Percentiles rank a stretch among this genome's conserved stretches.
phyloP scores from a whole-genome alignment of 2,888 invertebrate genomes.

The Athrips mouffetella region DNA sequence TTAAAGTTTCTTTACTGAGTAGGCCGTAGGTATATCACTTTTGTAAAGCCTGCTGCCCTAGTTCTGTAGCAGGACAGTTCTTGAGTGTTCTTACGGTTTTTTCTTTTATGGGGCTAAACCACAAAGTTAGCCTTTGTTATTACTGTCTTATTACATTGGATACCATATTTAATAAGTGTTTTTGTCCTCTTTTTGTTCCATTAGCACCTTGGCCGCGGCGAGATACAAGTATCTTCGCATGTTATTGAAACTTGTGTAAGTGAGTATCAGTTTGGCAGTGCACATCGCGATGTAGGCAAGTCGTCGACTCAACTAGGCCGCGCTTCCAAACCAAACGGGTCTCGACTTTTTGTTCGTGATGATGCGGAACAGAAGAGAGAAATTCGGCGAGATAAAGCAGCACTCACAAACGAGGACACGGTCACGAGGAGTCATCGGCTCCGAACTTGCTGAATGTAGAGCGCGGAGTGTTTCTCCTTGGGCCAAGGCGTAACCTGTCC shows the following conservation, averaged over 20 bases:
- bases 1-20: background rate
- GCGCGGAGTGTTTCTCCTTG: constrained; percentile 66
- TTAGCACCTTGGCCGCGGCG: constrained; percentile 39
- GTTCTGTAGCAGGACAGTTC: background rate
- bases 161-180: constrained; percentile 33
- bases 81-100: background rate
- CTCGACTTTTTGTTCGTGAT: constrained; percentile 72
- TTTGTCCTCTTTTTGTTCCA: constrained; percentile 40
- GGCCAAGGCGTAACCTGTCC: constrained; percentile 55
- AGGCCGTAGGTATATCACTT: too few species aligned
- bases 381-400: constrained; percentile 73
- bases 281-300: constrained; percentile 41
- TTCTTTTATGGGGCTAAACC: background rate
- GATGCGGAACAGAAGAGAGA: constrained; percentile 74
- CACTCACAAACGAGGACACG: constrained; percentile 70
- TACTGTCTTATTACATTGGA: constrained; percentile 26
- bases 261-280: background rate
- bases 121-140: constrained; percentile 25
- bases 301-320: constrained; percentile 63
- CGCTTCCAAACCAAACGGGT: constrained; percentile 67
- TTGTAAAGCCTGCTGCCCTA: constrained; percentile 3
- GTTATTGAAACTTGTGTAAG: background rate
- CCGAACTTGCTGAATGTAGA: constrained; percentile 67
- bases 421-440: constrained; percentile 75
- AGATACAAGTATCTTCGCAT: constrained; percentile 12